Percentiles rank a stretch among this genome's conserved stretches.
phyloP scores from a whole-genome alignment of 2,888 invertebrate genomes.

The Apotomis capreana region DNA sequence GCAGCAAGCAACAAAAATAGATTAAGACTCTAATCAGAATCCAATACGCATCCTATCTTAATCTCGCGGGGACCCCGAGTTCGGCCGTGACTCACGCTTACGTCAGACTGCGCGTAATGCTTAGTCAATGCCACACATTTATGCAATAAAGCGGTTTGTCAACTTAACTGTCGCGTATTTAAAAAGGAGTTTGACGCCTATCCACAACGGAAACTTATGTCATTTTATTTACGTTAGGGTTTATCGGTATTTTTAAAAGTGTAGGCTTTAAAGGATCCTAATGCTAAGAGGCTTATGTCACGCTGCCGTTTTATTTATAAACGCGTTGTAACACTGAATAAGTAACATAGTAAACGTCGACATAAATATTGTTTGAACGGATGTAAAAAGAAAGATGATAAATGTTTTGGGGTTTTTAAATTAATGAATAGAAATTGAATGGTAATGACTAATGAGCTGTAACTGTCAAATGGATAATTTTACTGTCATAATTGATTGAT shows the following conservation, averaged over 20 bases:
- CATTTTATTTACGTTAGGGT: neutral
- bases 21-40: neutral
- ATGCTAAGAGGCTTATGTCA: neutral
- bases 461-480: no score
- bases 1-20: neutral
- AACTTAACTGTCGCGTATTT: conserved; percentile 21
- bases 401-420: neutral
- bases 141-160: conserved; percentile 50
- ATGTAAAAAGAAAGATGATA: neutral
- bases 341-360: no score
- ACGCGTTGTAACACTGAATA: no score
- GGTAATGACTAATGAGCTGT: no score
- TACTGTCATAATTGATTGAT: no score
- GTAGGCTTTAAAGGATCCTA: neutral
- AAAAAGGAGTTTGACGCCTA: neutral
- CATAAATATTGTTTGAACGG: neutral
- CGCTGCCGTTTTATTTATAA: neutral
- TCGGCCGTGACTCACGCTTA: conserved; percentile 49
- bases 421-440: neutral
- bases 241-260: neutral
- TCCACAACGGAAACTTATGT: neutral
- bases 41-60: conserved; percentile 22
- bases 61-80: conserved; percentile 35
- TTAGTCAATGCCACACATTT: conserved; percentile 47
- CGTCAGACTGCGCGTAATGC: conserved; percentile 49